phyloP scores from a whole-genome alignment of 2,113 vertebrate genomes.

The Plecotus auritus region DNA sequence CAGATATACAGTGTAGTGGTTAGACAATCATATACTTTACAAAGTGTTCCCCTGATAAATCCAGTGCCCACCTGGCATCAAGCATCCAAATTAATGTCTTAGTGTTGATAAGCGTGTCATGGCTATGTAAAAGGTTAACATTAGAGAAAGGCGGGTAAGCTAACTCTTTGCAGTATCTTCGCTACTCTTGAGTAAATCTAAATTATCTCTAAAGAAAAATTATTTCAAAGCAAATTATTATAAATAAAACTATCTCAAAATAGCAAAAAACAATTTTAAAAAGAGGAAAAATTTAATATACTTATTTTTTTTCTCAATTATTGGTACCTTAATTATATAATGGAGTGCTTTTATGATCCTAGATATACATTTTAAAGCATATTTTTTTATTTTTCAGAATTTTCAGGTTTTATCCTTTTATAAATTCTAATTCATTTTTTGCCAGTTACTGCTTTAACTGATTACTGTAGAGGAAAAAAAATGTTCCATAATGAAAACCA shows the following conservation, averaged over 20 bases:
- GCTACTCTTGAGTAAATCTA: background rate
- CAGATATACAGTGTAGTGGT: background rate
- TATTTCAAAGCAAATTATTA: background rate
- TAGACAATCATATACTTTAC: background rate
- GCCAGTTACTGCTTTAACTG: background rate
- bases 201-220: background rate
- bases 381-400: too few relatives aligned
- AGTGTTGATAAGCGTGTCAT: background rate
- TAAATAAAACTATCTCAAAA: background rate
- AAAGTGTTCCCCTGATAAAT: background rate
- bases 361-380: background rate
- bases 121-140: background rate
- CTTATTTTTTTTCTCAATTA: background rate
- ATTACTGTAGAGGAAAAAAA: background rate
- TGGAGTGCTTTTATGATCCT: background rate
- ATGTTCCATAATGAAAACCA: background rate
- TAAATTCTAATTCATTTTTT: background rate
- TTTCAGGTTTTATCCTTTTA: background rate
- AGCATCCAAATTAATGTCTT: background rate
- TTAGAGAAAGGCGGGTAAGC: background rate
- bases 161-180: background rate
- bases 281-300: background rate
- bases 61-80: background rate
- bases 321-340: background rate
- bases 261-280: background rate